phyloP scores from a whole-genome alignment of 2,113 vertebrate genomes.

The Blennius ocellaris region DNA sequence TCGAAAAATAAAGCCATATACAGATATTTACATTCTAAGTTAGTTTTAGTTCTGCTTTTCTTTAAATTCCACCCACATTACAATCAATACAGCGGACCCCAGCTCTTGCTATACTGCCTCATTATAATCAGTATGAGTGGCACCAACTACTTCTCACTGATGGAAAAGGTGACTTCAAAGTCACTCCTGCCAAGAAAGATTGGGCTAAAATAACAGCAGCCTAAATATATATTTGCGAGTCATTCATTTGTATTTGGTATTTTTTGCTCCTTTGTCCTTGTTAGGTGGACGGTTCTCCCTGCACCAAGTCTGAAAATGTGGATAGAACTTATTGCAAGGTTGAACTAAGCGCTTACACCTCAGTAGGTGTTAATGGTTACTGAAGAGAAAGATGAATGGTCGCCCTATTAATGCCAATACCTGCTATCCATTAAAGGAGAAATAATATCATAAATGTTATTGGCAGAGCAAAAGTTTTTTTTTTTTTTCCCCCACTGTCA shows the following conservation, averaged over 20 bases:
- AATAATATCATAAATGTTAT: not conserved
- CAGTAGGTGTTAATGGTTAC: constrained; percentile 23
- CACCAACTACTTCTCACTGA: constrained; percentile 14
- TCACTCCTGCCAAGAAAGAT: constrained; percentile 21
- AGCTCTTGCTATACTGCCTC: constrained; percentile 27
- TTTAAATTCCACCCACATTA: constrained; percentile 27
- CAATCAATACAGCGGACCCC: constrained; percentile 38
- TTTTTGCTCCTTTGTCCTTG: constrained; percentile 17
- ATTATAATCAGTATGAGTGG: constrained; percentile 59
- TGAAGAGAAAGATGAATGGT: constrained; percentile 9
- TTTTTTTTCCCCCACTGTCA: not conserved
- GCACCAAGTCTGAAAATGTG: constrained; percentile 16
- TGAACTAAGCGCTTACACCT: constrained; percentile 25
- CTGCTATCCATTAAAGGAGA: constrained; percentile 8
- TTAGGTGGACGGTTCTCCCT: not conserved
- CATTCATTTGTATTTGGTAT: not conserved
- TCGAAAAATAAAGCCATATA: too few relatives aligned
- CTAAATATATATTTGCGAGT: constrained; percentile 2
- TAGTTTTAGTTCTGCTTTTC: not conserved
- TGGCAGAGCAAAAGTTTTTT: constrained; percentile 7
- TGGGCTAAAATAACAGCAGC: constrained; percentile 22
- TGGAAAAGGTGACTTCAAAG: constrained; percentile 22
- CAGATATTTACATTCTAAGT: too few relatives aligned
- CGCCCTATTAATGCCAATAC: constrained; percentile 36
- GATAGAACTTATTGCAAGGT: constrained; percentile 6